Evolutionary conservation across 2,888 invertebrate species (phyloP).

Genomic region (Gonocerus acuteangulatus): DNA sequence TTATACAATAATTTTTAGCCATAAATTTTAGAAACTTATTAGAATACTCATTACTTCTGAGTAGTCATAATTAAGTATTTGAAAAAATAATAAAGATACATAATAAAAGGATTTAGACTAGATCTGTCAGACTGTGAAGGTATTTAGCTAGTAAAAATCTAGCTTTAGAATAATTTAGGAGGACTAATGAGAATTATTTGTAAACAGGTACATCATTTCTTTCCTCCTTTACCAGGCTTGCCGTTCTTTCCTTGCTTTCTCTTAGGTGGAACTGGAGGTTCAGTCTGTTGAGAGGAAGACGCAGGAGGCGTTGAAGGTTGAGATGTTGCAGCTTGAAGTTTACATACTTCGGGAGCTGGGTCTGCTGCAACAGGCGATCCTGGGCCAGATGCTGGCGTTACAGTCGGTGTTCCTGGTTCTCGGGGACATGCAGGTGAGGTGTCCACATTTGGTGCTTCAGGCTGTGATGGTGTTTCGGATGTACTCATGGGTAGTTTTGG

Average conservation of each 20-base stretch:
- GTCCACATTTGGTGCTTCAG: neutral
- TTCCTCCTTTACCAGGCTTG: conserved; percentile 31
- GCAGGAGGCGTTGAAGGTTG: conserved; percentile 11
- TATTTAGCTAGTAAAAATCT: neutral
- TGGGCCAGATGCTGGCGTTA: conserved; percentile 32
- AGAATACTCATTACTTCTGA: conserved; percentile 1
- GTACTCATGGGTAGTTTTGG: neutral
- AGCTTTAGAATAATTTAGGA: neutral
- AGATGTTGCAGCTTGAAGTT: conserved; percentile 10
- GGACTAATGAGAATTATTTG: neutral
- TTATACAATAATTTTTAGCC: neutral
- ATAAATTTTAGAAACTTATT: neutral
- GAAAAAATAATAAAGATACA: neutral
- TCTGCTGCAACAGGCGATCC: conserved; percentile 24
- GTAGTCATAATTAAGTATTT: neutral
- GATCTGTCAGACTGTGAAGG: conserved; percentile 21
- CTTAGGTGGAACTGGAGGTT: conserved; percentile 38
- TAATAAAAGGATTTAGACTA: conserved; percentile 12
- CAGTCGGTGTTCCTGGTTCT: conserved; percentile 30
- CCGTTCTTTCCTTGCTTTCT: conserved; percentile 25
- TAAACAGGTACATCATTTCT: conserved; percentile 7
- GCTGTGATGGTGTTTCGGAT: neutral
- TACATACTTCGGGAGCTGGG: conserved; percentile 12
- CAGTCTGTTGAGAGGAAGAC: conserved; percentile 14
- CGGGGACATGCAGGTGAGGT: neutral